Evolutionary conservation across 1,140 invertebrate species (phyloP).

Genomic region (Sminthurinus signatus): DNA sequence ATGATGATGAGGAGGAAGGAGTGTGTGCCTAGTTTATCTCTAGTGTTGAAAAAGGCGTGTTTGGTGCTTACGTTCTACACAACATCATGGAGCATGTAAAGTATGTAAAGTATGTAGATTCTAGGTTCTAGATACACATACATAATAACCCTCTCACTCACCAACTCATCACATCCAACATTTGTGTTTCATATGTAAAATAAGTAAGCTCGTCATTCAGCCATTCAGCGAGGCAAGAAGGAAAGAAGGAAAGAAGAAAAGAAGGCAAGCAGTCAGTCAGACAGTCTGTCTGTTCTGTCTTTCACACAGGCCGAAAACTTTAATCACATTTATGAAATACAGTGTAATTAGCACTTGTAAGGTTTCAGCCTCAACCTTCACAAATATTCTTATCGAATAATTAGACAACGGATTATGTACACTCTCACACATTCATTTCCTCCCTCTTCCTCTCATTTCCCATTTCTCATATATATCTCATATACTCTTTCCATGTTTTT

Average conservation of each 20-base stretch:
- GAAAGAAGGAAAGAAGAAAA: background rate
- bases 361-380: conserved; percentile 34
- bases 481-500: too few species aligned
- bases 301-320: conserved; percentile 29
- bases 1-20: conserved; percentile 31
- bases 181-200: too few species aligned
- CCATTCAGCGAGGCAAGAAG: too few species aligned
- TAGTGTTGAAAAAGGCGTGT: too few species aligned
- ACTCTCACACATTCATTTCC: background rate
- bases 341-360: conserved; percentile 39
- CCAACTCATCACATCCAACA: too few species aligned
- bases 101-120: too few species aligned
- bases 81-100: too few species aligned
- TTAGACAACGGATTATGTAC: conserved; percentile 25
- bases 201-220: too few species aligned
- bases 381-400: conserved; percentile 36
- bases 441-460: background rate
- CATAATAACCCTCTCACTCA: too few species aligned
- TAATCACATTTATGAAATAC: conserved; percentile 40
- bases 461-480: too few species aligned
- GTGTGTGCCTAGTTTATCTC: conserved; percentile 28
- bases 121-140: too few species aligned
- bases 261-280: conserved; percentile 21
- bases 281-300: conserved; percentile 35
- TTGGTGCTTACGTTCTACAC: too few species aligned